Base-by-base conservation (phyloP, 2,888 invertebrate genomes). In the Mylabris sibirica region DNA sequence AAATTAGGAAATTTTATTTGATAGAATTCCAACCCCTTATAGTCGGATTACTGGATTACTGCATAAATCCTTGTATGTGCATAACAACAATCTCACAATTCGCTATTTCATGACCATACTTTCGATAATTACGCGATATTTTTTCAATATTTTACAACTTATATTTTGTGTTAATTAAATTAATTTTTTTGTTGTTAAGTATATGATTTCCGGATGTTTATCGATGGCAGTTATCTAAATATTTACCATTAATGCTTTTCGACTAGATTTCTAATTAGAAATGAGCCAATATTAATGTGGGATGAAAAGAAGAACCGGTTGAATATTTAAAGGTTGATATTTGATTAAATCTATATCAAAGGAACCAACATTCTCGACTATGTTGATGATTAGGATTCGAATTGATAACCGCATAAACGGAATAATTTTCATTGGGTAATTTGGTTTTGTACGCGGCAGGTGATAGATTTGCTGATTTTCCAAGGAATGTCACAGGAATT, bases 391-490 rank as follows among this genome's bases (percentile, higher is more conserved):
- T 53, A 24, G 53, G 53, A 24, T 53, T 53, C 22, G 61, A 65
- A 67, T 67, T 61, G 64, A 34, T 44, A 53, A 64, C 68, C 68
- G 41, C 68, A 65, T 22, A 53, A 53, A 53, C 24, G 53, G 53
- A 67, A 65, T 65, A 65, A 68, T 65, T 65, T 65, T 63, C 59
- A 57, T 59, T 62, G 68, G 61, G 68, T 68, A 59, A 65, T 65
- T 59, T 62, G 65, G 68, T 59, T 68, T 65, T 65, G 35, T 57
- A 61, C 26, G 65, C 35, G 61, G 65, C 41, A 24, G 60, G 53
- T 63, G 63, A 69, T 66, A 63, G 69, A 65, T 66, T 65, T 30
- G 67, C 41, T 60, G 69, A 68, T 68, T 68, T n/a, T 68, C 57
- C 49, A 62, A 62, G 65, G 68, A 65, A 68, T 68, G 68, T 62